Percentiles rank a stretch among this genome's conserved stretches.
Conservation (phyloP, 2,113 vertebrate genomes). For the Tetrao urogallus region DNA sequence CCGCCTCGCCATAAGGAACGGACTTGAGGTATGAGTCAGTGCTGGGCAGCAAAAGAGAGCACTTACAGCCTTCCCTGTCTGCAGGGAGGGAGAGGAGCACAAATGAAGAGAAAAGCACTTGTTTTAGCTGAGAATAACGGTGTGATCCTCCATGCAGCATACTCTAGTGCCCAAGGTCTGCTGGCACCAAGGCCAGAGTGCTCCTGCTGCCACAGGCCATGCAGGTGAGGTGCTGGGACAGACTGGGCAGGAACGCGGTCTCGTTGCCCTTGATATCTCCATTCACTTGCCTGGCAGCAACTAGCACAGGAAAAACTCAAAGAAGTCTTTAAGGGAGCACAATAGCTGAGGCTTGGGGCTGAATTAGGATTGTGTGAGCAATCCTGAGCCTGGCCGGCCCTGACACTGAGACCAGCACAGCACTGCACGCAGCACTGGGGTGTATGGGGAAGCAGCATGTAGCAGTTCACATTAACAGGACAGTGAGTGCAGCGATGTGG, state of each 20-base stretch:
- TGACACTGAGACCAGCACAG: neutral
- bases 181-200: neutral
- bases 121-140: neutral
- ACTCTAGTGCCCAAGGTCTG: neutral
- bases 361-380: constrained; percentile 19
- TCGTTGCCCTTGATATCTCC: neutral
- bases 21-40: neutral
- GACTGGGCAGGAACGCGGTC: neutral
- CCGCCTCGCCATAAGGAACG: neutral
- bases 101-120: neutral
- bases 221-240: neutral
- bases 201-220: neutral
- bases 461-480: neutral
- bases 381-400: neutral
- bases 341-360: neutral
- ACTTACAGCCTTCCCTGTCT: neutral
- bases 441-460: neutral
- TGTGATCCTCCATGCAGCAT: neutral
- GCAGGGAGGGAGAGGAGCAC: neutral
- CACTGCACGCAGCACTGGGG: neutral
- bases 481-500: neutral
- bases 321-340: neutral
- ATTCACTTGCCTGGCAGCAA: neutral
- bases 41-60: neutral
- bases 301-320: neutral